Evolutionary conservation across 2,797 vertebrate genomes (phyloP).

Genomic region (Gadopsis bispinosus): DNA sequence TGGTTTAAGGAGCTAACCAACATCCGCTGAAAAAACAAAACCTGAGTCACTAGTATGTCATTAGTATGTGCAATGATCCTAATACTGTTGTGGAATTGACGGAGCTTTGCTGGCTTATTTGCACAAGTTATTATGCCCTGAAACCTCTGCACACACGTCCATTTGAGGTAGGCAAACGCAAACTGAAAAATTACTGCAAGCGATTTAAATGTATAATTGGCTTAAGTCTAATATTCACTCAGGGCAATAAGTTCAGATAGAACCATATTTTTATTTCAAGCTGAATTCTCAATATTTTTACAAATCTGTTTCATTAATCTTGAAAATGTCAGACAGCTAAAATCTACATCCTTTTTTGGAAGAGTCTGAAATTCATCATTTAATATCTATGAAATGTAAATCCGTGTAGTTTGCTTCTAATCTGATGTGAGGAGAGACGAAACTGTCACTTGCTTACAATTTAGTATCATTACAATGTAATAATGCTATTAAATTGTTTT

Average conservation of each 20-base stretch:
- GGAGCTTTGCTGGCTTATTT: slow-evolving; percentile 46
- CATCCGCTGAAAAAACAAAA: slow-evolving; percentile 27
- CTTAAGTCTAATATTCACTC: slow-evolving; percentile 28
- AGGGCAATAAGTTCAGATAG: slow-evolving; percentile 19
- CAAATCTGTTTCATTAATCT: slow-evolving; percentile 34
- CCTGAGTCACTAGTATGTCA: not conserved
- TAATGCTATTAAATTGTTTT: slow-evolving; percentile 2
- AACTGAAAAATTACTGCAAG: slow-evolving; percentile 26
- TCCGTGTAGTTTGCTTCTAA: slow-evolving; percentile 28
- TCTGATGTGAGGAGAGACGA: slow-evolving; percentile 3
- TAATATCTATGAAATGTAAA: slow-evolving; percentile 23
- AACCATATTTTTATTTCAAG: slow-evolving; percentile 24
- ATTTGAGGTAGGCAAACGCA: slow-evolving; percentile 18
- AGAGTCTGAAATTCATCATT: slow-evolving; percentile 16
- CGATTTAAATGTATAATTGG: slow-evolving; percentile 42
- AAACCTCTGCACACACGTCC: slow-evolving; percentile 35
- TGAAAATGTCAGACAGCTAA: slow-evolving; percentile 29
- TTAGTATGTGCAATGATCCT: slow-evolving; percentile 40
- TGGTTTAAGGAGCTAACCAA: slow-evolving; percentile 46
- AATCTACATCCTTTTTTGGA: slow-evolving; percentile 10
- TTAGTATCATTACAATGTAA: slow-evolving; percentile 6
- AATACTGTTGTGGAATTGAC: slow-evolving; percentile 19
- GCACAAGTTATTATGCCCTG: slow-evolving; percentile 19
- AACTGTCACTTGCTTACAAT: not conserved
- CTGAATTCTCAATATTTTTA: slow-evolving; percentile 25